phyloP scores from a whole-genome alignment of 2,797 vertebrate species.

The Gymnothorax javanicus region DNA sequence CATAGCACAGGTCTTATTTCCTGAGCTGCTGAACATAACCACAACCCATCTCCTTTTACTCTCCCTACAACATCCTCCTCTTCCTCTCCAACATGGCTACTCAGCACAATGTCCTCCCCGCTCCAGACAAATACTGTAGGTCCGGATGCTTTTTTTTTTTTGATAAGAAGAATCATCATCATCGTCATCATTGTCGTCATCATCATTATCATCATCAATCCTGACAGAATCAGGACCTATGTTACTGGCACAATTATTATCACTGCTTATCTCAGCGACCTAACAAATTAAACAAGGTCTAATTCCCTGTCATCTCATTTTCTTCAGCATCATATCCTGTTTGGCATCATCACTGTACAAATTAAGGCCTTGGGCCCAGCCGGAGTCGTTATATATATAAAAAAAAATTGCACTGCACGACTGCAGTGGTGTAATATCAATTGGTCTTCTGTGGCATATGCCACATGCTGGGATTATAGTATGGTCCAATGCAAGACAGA shows the following conservation, averaged over 20 bases:
- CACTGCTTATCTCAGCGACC: neutral
- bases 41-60: neutral
- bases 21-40: neutral
- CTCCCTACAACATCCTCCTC: neutral
- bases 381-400: conserved; percentile 53
- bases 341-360: conserved; percentile 59
- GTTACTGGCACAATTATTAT: neutral
- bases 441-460: conserved; percentile 52
- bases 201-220: neutral
- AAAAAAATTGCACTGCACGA: conserved; percentile 64
- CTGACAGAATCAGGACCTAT: neutral
- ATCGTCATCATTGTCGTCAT: too few species aligned
- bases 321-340: conserved; percentile 64
- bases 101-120: neutral
- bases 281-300: conserved; percentile 40
- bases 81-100: neutral
- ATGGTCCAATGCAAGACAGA: neutral
- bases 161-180: neutral
- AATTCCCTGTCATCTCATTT: conserved; percentile 57
- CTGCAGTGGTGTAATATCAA: conserved; percentile 62
- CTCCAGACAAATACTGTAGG: too few species aligned
- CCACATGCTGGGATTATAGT: neutral
- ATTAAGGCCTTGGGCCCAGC: conserved; percentile 61
- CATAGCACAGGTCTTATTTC: neutral
- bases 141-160: neutral